Conservation (phyloP, 2,888 invertebrate species). For the Protophormia terraenovae region DNA sequence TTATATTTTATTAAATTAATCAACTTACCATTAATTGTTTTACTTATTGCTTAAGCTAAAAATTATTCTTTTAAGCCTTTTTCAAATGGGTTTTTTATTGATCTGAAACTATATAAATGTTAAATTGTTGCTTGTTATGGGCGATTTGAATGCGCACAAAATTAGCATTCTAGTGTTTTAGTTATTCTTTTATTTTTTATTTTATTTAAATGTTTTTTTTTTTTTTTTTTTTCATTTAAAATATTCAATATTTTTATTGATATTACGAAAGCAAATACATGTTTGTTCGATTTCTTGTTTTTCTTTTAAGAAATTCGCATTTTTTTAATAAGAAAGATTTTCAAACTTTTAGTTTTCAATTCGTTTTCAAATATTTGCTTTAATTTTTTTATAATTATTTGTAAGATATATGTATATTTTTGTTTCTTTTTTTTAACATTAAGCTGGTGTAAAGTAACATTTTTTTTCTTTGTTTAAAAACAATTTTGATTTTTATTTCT, state of each 20-base stretch:
- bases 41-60: background rate
- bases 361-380: slow-evolving; percentile 1
- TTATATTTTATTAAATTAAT: no score
- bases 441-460: slow-evolving; percentile 67
- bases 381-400: slow-evolving; percentile 16
- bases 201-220: no score
- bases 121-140: background rate
- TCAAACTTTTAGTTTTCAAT: background rate
- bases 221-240: slow-evolving; percentile 9
- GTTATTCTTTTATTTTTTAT: no score
- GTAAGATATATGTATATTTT: slow-evolving; percentile 34
- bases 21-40: background rate
- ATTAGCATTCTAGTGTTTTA: slow-evolving; percentile 27
- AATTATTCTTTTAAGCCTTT: slow-evolving; percentile 53
- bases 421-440: slow-evolving; percentile 48
- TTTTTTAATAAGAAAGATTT: slow-evolving; percentile 18
- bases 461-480: slow-evolving; percentile 45
- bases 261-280: slow-evolving; percentile 58
- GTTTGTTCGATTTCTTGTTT: background rate
- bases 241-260: slow-evolving; percentile 13
- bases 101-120: slow-evolving; percentile 61
- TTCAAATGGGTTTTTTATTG: slow-evolving; percentile 65
- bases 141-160: slow-evolving; percentile 42
- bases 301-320: slow-evolving; percentile 9
- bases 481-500: slow-evolving; percentile 56